These are phyloP conservation scores for Erethizon dorsatum DNA, from an alignment of 2,797 vertebrate species.

Conservation along the genomic window DNA sequence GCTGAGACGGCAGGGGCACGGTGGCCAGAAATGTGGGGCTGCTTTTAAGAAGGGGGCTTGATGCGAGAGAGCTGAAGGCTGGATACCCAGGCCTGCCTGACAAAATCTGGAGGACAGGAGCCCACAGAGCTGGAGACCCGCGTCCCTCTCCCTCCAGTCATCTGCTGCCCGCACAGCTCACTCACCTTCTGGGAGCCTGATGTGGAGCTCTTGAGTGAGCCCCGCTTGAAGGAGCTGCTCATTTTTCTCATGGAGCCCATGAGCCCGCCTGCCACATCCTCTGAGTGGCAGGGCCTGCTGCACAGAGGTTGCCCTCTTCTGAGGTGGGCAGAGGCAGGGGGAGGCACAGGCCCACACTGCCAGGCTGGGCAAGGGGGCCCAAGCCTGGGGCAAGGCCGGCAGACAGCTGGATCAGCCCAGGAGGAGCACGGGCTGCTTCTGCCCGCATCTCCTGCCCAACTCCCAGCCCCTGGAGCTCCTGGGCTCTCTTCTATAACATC, in stretches of 20 bases:
- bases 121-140: rapidly evolving
- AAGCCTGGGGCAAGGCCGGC: not conserved
- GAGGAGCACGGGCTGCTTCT: constrained; percentile 87
- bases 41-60: not conserved
- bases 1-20: no score
- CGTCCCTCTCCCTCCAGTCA: rapidly evolving
- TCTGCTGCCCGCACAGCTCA: not conserved
- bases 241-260: constrained; percentile 89
- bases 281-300: constrained; percentile 89
- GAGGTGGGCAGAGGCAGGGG: not conserved
- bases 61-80: rapidly evolving
- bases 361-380: not conserved
- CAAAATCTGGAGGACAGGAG: no score
- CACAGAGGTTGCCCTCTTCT: constrained; percentile 77
- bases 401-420: not conserved
- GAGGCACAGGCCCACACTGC: rapidly evolving
- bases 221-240: constrained; percentile 93
- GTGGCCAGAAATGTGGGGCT: not conserved
- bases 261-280: constrained; percentile 80
- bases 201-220: constrained; percentile 95
- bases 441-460: constrained; percentile 76
- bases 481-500: constrained; percentile 87
- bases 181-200: constrained; percentile 98
- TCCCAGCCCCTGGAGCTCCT: constrained; percentile 50
- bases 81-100: rapidly evolving